Evolutionary conservation across 2,797 vertebrate species (phyloP).

Genomic region (Aplochiton taeniatus): DNA sequence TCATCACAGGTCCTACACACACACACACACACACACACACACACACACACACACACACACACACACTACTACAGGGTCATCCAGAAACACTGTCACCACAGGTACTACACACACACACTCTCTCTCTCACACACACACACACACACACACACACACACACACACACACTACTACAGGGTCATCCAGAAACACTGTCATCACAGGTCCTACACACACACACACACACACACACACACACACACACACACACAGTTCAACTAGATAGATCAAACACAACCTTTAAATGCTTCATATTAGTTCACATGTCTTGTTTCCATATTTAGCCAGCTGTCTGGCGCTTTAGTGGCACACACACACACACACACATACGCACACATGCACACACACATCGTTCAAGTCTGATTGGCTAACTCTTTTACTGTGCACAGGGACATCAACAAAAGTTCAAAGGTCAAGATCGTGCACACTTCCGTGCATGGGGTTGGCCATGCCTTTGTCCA

Average conservation of each 20-base stretch:
- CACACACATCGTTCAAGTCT: background rate
- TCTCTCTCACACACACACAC: constrained; percentile 74
- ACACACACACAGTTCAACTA: too few species aligned
- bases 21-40: constrained; percentile 1
- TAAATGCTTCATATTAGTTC: too few species aligned
- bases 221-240: background rate
- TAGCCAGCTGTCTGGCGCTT: background rate
- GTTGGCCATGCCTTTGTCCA: constrained; percentile 94
- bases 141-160: constrained; percentile 71
- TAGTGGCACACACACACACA: background rate
- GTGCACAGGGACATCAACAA: constrained; percentile 84
- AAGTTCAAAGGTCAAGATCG: constrained; percentile 85
- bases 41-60: constrained; percentile 60
- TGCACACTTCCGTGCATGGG: constrained; percentile 96
- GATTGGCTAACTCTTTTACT: background rate
- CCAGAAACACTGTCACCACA: constrained; percentile 91
- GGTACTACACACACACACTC: constrained; percentile 66
- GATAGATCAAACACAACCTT: too few species aligned
- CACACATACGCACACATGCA: too few species aligned
- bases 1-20: constrained; percentile 83
- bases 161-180: background rate
- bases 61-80: constrained; percentile 86
- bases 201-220: background rate
- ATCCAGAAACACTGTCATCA: background rate
- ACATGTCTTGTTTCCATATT: background rate